Conservation (phyloP, 2,888 invertebrate species). For the Cephus nigrinus region DNA sequence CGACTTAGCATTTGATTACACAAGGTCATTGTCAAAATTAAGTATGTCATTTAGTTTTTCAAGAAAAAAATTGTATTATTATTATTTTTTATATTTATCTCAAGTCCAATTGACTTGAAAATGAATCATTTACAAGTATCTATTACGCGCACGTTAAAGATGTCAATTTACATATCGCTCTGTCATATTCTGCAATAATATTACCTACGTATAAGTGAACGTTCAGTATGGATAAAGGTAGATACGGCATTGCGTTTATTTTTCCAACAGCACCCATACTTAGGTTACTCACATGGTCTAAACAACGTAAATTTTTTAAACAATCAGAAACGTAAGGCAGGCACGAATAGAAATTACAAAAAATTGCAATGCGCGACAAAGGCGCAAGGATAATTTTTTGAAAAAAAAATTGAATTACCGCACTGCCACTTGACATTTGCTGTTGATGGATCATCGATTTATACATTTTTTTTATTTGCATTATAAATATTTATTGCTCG, state of each 20-base stretch:
- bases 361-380: background rate
- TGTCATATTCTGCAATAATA: background rate
- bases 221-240: background rate
- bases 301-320: background rate
- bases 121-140: background rate
- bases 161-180: background rate
- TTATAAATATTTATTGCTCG: background rate
- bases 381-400: too few species aligned
- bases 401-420: too few species aligned
- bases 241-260: background rate
- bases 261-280: background rate
- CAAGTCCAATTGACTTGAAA: background rate
- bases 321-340: background rate
- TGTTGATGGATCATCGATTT: background rate
- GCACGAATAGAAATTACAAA: background rate
- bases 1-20: background rate
- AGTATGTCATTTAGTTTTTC: background rate
- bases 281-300: background rate
- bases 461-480: background rate
- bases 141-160: background rate
- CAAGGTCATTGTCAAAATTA: background rate
- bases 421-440: background rate
- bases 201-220: background rate
- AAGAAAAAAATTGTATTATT: background rate
- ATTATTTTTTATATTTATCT: background rate